Evolutionary conservation across 2,888 invertebrate species (phyloP).

Genomic region (Strigamia maritima): DNA sequence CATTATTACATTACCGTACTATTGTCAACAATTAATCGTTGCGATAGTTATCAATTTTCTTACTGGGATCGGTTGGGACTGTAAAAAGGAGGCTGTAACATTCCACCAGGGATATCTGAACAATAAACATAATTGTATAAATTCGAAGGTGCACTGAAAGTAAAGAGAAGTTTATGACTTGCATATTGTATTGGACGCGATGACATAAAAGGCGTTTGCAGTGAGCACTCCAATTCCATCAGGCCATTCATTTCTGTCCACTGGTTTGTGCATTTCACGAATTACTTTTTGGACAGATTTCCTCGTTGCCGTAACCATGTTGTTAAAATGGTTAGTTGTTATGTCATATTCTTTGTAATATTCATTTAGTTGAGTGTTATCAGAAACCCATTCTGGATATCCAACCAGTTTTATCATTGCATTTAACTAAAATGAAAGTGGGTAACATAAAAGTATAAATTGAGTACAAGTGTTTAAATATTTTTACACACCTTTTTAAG

Average conservation of each 20-base stretch:
- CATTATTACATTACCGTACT: too few species aligned
- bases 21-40: neutral
- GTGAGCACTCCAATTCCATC: neutral
- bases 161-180: neutral
- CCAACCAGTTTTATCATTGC: conserved; percentile 51
- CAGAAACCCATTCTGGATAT: conserved; percentile 51
- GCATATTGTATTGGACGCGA: neutral
- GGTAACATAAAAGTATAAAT: neutral
- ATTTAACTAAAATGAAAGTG: conserved; percentile 46
- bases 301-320: neutral
- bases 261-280: neutral
- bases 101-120: neutral
- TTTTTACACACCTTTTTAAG: neutral
- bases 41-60: neutral
- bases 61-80: neutral
- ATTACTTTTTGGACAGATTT: neutral
- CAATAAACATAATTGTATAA: neutral
- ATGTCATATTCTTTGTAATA: conserved; percentile 44
- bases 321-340: neutral
- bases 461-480: neutral
- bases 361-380: conserved; percentile 48
- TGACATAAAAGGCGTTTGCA: neutral
- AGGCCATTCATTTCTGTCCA: neutral
- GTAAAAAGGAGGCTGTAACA: conserved; percentile 9
- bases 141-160: neutral